These are phyloP conservation scores for Danionella dracula DNA, from an alignment of 2,797 vertebrate species.

Conservation along the genomic window DNA sequence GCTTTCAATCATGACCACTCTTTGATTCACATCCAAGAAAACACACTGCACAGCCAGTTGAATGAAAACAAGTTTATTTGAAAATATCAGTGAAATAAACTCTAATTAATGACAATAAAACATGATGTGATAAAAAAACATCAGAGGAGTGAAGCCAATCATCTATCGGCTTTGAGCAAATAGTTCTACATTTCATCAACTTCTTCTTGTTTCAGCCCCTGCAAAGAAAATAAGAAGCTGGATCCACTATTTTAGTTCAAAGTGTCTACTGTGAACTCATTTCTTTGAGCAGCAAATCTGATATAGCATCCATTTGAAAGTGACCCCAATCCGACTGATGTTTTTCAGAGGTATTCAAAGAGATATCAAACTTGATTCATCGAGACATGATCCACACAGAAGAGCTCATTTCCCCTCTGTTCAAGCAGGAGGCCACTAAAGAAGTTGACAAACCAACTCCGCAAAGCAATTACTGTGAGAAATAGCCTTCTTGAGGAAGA, in stretches of 20 bases:
- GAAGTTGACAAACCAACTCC: conserved; percentile 8
- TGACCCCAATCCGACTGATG: conserved; percentile 5
- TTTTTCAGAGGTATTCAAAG: neutral
- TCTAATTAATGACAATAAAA: neutral
- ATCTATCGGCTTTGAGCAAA: neutral
- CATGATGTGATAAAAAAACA: neutral
- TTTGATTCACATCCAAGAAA: neutral
- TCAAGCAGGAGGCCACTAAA: neutral
- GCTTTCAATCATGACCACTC: neutral
- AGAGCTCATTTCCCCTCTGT: neutral
- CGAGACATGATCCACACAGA: conserved; percentile 1
- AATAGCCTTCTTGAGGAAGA: neutral
- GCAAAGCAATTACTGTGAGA: conserved; percentile 7
- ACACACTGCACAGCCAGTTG: neutral
- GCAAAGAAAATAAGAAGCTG: neutral
- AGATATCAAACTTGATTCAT: neutral
- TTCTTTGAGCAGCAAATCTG: conserved; percentile 16
- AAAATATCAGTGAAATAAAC: conserved; percentile 15
- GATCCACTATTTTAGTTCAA: conserved; percentile 17
- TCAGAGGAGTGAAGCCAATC: neutral
- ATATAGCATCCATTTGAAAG: conserved; percentile 16
- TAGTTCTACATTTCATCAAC: neutral
- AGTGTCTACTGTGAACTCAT: neutral
- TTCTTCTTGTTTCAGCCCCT: neutral
- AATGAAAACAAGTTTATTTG: conserved; percentile 16